Base-by-base conservation (phyloP, 2,888 invertebrate genomes). In the Orthonevra nobilis region DNA sequence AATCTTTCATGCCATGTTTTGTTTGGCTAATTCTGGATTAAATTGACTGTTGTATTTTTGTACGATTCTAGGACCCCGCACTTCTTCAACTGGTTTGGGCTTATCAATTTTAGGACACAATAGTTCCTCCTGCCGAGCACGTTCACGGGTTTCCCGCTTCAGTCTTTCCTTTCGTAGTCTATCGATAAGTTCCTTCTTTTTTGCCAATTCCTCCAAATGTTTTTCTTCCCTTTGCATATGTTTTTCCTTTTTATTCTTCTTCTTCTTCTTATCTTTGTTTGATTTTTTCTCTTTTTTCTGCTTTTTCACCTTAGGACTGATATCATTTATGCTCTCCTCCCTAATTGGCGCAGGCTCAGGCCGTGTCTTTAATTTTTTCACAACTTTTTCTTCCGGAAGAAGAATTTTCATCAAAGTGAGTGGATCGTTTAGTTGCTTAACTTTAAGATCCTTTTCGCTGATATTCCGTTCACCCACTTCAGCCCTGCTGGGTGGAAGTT, bases 41-140 rank as follows among this genome's bases (percentile, higher is more conserved):
- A 97, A 99, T 87, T 98, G 98, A 1, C 97, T 97, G 89, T 97
- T 97, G 86, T 99, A 99, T 89, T 95, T 95, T 84, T 95, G 94
- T 82, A 92, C 91, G 19, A 93, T 88, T 81, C 83, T 84, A 42
- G 86, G 84, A 34, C 85, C 81, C 54, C 82, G 81, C 0, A 23
- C 19, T 2, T 34, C 28, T 5, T 79, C 28, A 0, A 12, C 60
- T 0, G 87, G 83, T 50, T 87, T 84, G 23, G 83, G 52, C 77
- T 85, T 83, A 3, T 86, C 82, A 50, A 90, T 90, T n/a, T 92
- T 92, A 82, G 91, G 90, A 1, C 94, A 86, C 14, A 98, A 87
- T 58, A 97, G 90, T 70, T 91, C 88, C 83, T 95, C 92, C 2
- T 95, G 91, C 86, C 91, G 93, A 54, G 90, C 87, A 86, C 93